Conservation (phyloP, 2,888 invertebrate genomes). For the Phasia obesa region DNA sequence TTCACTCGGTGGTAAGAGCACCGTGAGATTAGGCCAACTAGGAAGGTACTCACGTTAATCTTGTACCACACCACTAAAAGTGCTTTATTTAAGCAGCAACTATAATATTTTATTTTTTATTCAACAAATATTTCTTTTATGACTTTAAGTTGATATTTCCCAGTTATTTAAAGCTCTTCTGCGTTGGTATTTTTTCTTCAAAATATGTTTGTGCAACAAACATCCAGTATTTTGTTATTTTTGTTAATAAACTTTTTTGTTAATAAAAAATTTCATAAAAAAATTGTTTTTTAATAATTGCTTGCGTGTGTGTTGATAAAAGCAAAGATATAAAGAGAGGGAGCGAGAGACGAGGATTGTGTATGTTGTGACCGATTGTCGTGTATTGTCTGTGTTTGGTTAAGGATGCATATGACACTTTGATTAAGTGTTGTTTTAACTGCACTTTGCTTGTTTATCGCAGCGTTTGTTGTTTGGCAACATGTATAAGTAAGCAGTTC, state of each 20-base stretch:
- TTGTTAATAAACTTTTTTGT: slow-evolving; percentile 4
- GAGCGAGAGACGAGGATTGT: not conserved
- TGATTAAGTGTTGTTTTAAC: slow-evolving; percentile 66
- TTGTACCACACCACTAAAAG: slow-evolving; percentile 1
- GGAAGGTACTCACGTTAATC: no score
- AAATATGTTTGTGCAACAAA: no score
- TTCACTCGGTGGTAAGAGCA: no score
- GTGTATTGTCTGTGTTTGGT: slow-evolving; percentile 48
- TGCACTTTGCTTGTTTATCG: slow-evolving; percentile 50
- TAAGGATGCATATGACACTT: slow-evolving; percentile 68
- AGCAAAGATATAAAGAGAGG: not conserved
- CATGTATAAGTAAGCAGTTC: no score
- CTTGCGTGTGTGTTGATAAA: not conserved
- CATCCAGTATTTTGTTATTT: not conserved
- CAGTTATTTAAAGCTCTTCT: slow-evolving; percentile 6
- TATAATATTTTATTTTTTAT: slow-evolving; percentile 17
- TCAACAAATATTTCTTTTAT: not conserved
- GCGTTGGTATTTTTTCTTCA: not conserved
- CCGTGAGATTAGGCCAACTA: no score
- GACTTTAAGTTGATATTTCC: not conserved
- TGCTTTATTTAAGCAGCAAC: slow-evolving; percentile 6
- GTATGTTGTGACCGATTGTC: slow-evolving; percentile 17
- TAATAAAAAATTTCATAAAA: not conserved
- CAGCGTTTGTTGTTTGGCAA: slow-evolving; percentile 3
- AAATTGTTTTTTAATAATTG: not conserved